A percentile compares a stretch with the other conserved stretches of the same genome.
Conservation (phyloP, 2,113 vertebrate genomes). For the Casuarius casuarius region DNA sequence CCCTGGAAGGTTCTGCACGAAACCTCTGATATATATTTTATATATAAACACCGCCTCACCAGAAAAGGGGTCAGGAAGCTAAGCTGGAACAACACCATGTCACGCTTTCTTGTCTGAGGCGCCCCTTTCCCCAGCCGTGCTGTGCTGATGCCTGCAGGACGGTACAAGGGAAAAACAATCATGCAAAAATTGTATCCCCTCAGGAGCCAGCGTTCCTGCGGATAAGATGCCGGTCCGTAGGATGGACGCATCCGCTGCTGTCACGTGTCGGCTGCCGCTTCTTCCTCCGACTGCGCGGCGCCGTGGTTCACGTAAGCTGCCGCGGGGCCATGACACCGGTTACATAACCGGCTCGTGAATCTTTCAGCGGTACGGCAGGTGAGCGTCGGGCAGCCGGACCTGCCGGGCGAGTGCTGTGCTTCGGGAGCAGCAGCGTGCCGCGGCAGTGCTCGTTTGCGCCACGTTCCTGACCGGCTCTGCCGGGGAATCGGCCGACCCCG, state of each 20-base stretch:
- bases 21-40: background rate
- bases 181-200: background rate
- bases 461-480: background rate
- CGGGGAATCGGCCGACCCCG: no score
- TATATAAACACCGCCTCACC: background rate
- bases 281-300: background rate
- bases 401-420: accelerated
- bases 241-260: accelerated
- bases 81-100: background rate
- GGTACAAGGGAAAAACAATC: no score
- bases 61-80: background rate
- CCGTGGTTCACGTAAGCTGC: background rate
- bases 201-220: background rate
- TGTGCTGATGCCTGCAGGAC: background rate
- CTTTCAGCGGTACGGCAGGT: background rate
- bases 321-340: background rate
- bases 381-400: background rate
- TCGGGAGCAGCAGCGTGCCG: background rate
- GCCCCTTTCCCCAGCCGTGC: background rate
- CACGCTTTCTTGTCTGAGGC: background rate
- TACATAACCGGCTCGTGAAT: background rate
- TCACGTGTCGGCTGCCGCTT: background rate
- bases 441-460: background rate
- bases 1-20: background rate
- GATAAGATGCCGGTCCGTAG: background rate